Percentiles rank a stretch among this genome's conserved stretches.
Conservation (phyloP, 2,888 invertebrate genomes). For the Caenorhabditis sulstoni region DNA sequence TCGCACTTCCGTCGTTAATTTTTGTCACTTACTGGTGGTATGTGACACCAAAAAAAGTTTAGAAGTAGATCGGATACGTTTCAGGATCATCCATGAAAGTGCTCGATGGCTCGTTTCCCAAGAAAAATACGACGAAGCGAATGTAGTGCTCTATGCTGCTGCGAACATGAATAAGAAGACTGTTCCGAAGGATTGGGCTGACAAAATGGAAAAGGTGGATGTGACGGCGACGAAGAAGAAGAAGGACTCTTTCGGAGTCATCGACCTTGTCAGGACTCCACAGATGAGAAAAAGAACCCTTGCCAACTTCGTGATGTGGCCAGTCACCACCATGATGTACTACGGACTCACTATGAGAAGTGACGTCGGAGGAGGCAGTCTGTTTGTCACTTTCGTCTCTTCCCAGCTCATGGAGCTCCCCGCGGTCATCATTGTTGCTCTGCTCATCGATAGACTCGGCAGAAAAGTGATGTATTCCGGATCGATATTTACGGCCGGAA, state of each 20-base stretch:
- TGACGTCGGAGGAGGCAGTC: conserved; percentile 87
- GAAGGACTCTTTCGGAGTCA: conserved; percentile 56
- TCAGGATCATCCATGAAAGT: conserved; percentile 77
- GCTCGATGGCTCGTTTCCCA: conserved; percentile 78
- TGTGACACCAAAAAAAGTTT: conserved; percentile 12
- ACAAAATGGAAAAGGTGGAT: conserved; percentile 44
- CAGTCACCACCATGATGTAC: conserved; percentile 90
- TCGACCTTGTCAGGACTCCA: conserved; percentile 68
- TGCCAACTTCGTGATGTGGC: conserved; percentile 81
- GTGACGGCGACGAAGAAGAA: conserved; percentile 43
- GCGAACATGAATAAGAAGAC: conserved; percentile 71
- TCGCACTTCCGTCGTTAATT: conserved; percentile 78
- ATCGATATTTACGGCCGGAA: conserved; percentile 63
- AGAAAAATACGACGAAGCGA: conserved; percentile 76
- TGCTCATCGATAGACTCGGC: conserved; percentile 68
- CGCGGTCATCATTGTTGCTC: conserved; percentile 79
- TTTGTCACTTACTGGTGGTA: conserved; percentile 79
- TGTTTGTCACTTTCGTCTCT: conserved; percentile 89
- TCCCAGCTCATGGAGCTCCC: conserved; percentile 82
- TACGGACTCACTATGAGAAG: conserved; percentile 91
- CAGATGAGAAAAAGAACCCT: conserved; percentile 67
- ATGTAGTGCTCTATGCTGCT: conserved; percentile 72
- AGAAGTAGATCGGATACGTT: background rate
- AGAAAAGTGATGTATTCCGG: conserved; percentile 70
- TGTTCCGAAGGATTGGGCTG: conserved; percentile 75